These are phyloP conservation scores for Saxidomus purpurata DNA, from an alignment of 1,140 invertebrate species.

Conservation along the genomic window DNA sequence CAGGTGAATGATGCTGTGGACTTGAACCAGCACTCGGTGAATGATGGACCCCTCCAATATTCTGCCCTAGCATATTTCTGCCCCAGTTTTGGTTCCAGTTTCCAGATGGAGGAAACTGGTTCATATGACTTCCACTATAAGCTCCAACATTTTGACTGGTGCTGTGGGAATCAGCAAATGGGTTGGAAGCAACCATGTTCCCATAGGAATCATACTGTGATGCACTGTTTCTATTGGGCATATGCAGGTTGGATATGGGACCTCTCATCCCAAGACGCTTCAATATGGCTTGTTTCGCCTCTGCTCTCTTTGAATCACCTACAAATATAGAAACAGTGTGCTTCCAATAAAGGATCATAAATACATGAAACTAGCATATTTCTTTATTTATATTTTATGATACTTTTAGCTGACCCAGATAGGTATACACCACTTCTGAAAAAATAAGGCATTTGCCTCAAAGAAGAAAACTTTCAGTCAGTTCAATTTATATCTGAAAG, in stretches of 20 bases:
- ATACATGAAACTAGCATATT: too few species aligned
- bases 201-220: slow-evolving; percentile 8
- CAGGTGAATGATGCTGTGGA: slow-evolving; percentile 7
- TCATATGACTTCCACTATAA: background rate
- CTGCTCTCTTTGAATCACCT: background rate
- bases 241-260: background rate
- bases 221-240: background rate
- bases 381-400: too few species aligned
- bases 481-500: too few species aligned
- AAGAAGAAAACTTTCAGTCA: too few species aligned
- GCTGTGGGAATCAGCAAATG: slow-evolving; percentile 39
- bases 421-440: too few species aligned
- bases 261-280: slow-evolving; percentile 63
- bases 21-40: background rate
- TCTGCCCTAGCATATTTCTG: background rate
- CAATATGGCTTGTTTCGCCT: slow-evolving; percentile 13
- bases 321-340: background rate
- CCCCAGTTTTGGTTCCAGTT: slow-evolving; percentile 34
- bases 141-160: background rate
- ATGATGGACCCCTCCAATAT: background rate
- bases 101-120: background rate
- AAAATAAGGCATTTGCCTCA: too few species aligned
- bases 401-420: too few species aligned
- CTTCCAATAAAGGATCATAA: too few species aligned
- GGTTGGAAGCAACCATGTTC: slow-evolving; percentile 31